phyloP scores from a whole-genome alignment of 2,888 invertebrate species.

The Rhopalosiphum nymphaeae region DNA sequence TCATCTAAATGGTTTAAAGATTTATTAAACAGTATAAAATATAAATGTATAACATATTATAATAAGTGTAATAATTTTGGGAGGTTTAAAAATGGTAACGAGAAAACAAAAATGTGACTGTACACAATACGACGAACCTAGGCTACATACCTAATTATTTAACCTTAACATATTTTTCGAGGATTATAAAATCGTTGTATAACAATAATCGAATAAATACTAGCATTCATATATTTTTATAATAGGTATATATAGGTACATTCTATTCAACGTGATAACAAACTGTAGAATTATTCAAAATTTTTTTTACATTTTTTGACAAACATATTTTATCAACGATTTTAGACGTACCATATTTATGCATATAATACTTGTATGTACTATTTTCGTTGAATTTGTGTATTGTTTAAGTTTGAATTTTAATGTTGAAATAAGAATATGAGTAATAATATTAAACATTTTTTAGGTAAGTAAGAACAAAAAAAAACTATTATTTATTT shows the following conservation, averaged over 20 bases:
- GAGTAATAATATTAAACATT: neutral
- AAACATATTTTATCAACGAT: neutral
- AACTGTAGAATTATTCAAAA: neutral
- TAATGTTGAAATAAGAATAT: neutral
- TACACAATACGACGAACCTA: neutral
- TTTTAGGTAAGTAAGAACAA: neutral
- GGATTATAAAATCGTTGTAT: constrained; percentile 44
- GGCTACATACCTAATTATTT: neutral
- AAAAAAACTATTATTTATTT: neutral
- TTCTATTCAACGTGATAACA: neutral
- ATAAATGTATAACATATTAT: neutral
- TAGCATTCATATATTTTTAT: neutral
- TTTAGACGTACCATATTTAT: neutral
- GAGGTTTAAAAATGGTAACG: neutral
- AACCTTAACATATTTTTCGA: neutral
- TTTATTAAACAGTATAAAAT: neutral
- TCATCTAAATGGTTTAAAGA: neutral
- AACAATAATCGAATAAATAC: neutral
- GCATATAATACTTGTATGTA: neutral
- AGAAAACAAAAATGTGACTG: constrained; percentile 17
- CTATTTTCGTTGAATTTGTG: neutral
- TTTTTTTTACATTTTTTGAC: neutral
- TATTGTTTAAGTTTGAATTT: neutral
- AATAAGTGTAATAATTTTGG: constrained; percentile 41
- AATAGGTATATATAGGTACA: neutral